These are phyloP conservation scores for Micropoecilia bifurca DNA, from an alignment of 2,797 vertebrate species.

Conservation along the genomic window DNA sequence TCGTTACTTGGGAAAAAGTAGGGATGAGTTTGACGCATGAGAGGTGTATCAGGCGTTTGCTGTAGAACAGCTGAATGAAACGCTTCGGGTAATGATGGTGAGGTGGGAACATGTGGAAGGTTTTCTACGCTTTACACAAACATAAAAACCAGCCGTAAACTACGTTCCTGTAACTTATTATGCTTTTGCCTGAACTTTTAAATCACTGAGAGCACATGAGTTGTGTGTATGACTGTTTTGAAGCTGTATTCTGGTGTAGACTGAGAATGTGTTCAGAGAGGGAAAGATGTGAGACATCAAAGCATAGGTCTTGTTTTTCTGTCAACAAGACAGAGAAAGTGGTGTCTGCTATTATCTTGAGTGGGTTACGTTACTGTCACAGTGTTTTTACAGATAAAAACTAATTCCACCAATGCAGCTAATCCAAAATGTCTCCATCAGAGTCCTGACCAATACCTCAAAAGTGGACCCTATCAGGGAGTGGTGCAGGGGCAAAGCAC, in stretches of 20 bases:
- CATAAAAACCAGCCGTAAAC: neutral
- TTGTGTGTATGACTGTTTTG: too few relatives aligned
- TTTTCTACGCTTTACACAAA: neutral
- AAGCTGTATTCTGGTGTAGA: too few relatives aligned
- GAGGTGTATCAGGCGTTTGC: neutral
- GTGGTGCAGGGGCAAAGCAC: too few relatives aligned
- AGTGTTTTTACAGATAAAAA: neutral
- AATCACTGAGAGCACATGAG: too few relatives aligned
- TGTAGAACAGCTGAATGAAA: conserved; percentile 50
- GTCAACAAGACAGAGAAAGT: neutral
- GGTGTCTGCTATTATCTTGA: neutral
- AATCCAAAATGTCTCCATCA: neutral
- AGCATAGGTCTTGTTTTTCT: neutral
- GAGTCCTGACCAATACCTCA: neutral
- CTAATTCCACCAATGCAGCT: neutral
- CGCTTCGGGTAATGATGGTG: conserved; percentile 25
- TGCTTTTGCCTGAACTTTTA: neutral
- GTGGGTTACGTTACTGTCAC: neutral
- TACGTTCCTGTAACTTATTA: neutral
- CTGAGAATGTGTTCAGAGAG: too few relatives aligned
- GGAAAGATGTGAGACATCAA: too few relatives aligned
- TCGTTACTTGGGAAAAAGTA: conserved; percentile 31
- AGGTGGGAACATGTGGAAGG: conserved; percentile 11
- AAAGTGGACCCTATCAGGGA: neutral
- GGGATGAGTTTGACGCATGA: conserved; percentile 46